Percentiles rank a stretch among this genome's conserved stretches.
phyloP scores from a whole-genome alignment of 2,113 vertebrate genomes.

The Amblyopsis rosae region DNA sequence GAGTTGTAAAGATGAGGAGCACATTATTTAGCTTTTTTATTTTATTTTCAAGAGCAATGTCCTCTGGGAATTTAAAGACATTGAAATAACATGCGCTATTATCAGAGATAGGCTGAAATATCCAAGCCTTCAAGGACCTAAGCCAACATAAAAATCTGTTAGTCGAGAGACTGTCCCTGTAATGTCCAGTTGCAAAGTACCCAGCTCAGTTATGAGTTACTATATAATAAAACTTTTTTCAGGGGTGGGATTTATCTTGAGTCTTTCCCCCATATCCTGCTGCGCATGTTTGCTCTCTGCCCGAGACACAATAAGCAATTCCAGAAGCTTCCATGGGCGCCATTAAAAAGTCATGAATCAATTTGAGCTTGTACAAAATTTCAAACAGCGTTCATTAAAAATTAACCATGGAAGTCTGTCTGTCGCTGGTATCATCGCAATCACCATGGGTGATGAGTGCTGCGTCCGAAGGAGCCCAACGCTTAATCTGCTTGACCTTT shows the following conservation, averaged over 20 bases:
- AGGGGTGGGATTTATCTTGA: constrained; percentile 25
- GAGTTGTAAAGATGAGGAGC: too few species aligned
- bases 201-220: constrained; percentile 2
- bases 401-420: constrained; percentile 64
- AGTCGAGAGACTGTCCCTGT: not conserved
- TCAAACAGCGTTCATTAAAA: constrained; percentile 71
- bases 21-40: too few species aligned
- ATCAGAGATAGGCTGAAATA: not conserved
- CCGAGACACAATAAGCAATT: constrained; percentile 64
- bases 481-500: constrained; percentile 48
- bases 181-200: not conserved
- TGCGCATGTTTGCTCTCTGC: constrained; percentile 43
- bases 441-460: constrained; percentile 47
- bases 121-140: not conserved
- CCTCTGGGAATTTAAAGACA: too few species aligned
- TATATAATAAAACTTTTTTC: not conserved
- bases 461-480: constrained; percentile 35
- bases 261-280: constrained; percentile 1
- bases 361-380: constrained; percentile 71
- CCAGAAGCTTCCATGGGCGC: constrained; percentile 52
- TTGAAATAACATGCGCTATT: too few species aligned
- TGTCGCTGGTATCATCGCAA: constrained; percentile 59
- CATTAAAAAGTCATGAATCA: constrained; percentile 76
- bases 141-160: not conserved
- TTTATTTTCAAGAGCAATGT: too few species aligned